Percentiles rank a stretch among this genome's conserved stretches.
phyloP scores from a whole-genome alignment of 92 coral and sea anemone species.

The Montipora capitata region DNA sequence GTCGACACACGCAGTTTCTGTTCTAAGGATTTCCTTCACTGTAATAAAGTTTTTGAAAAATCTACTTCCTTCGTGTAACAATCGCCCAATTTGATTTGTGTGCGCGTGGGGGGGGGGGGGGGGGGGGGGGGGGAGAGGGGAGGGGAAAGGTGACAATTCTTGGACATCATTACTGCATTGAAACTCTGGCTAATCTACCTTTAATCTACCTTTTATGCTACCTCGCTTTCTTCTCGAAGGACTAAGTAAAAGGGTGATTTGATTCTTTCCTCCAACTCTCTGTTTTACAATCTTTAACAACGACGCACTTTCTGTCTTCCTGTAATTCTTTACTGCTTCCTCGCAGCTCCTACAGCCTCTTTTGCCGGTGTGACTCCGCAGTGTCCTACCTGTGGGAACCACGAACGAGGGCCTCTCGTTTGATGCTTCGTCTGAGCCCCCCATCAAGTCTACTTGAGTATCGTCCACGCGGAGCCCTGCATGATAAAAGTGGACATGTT shows the following conservation, averaged over 20 bases:
- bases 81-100: too few relatives aligned
- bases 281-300: slow-evolving; percentile 32
- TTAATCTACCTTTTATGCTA: slow-evolving; percentile 47
- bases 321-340: slow-evolving; percentile 14
- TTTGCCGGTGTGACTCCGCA: slow-evolving; percentile 9
- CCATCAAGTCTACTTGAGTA: slow-evolving; percentile 96
- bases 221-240: slow-evolving; percentile 28
- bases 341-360: slow-evolving; percentile 27
- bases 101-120: too few relatives aligned
- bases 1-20: too few relatives aligned
- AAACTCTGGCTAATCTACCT: slow-evolving; percentile 30
- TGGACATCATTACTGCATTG: too few relatives aligned
- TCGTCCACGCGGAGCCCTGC: slow-evolving; percentile 98
- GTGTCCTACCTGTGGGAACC: slow-evolving; percentile 75
- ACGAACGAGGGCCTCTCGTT: slow-evolving; percentile 69
- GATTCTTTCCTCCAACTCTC: slow-evolving; percentile 18
- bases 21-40: too few relatives aligned
- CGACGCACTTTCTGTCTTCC: slow-evolving; percentile 15
- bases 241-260: slow-evolving; percentile 14
- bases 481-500: not conserved
- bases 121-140: too few relatives aligned
- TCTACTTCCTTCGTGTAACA: too few relatives aligned
- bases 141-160: too few relatives aligned
- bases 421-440: slow-evolving; percentile 85
- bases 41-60: too few relatives aligned